Percentiles rank a stretch among this genome's conserved stretches.
Evolutionary conservation across 2,888 invertebrate genomes (phyloP).

Genomic region (Ceramica pisi): DNA sequence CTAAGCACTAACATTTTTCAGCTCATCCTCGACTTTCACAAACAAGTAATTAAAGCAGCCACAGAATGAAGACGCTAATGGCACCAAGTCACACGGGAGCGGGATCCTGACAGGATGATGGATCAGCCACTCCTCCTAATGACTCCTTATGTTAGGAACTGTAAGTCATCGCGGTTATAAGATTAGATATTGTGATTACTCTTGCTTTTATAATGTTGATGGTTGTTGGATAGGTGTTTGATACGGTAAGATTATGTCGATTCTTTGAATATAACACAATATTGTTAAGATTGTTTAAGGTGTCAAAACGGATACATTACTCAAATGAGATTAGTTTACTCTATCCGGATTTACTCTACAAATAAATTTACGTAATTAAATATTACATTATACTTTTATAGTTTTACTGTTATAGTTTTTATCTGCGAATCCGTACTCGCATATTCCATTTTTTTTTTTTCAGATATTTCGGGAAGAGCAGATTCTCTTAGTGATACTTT

Average conservation of each 20-base stretch:
- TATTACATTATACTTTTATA: too few relatives aligned
- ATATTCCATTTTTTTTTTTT: too few relatives aligned
- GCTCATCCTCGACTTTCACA: conserved; percentile 48
- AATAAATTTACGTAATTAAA: too few relatives aligned
- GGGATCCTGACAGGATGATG: conserved; percentile 76
- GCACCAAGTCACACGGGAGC: conserved; percentile 70
- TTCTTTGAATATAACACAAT: too few relatives aligned
- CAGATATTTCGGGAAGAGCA: too few relatives aligned
- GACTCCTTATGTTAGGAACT: conserved; percentile 71
- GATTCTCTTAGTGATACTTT: too few relatives aligned
- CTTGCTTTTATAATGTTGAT: conserved; percentile 23
- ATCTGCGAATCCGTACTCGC: too few relatives aligned
- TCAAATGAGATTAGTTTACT: too few relatives aligned
- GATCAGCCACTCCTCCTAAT: conserved; percentile 75
- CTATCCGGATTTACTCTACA: too few relatives aligned
- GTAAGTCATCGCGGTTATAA: conserved; percentile 63
- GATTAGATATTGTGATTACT: conserved; percentile 63
- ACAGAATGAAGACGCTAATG: conserved; percentile 73
- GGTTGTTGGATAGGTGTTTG: not conserved
- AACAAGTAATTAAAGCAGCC: conserved; percentile 71
- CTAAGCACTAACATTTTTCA: conserved; percentile 25
- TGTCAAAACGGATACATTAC: too few relatives aligned
- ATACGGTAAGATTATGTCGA: not conserved
- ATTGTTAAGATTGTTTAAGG: too few relatives aligned
- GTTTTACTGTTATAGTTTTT: too few relatives aligned